Evolutionary conservation across 1,140 invertebrate genomes (phyloP), one percentile per base, ranked within the genome.

Genomic region (Centruroides vittatus): DNA sequence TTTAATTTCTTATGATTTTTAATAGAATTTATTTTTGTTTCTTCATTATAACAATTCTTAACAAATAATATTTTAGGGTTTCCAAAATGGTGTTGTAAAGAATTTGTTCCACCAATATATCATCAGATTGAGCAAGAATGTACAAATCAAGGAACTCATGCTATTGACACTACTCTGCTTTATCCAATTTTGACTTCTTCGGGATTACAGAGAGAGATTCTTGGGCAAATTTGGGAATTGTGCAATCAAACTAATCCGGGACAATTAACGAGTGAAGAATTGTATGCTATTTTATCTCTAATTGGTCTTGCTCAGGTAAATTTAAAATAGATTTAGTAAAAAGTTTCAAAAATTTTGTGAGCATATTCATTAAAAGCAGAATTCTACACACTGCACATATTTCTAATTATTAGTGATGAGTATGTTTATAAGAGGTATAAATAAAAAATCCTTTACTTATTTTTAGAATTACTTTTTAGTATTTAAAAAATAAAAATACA

Each of bases 181-280:
- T 83, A 82, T 66, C 78, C 79, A 10, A 69, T 84, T 7, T 70
- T 85, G n/a, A 69, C 83, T 47, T 76, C 79, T 11, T 82, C 81
- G 71, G 78, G 80, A 50, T 67, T 85, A 41, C 71, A 79, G 0
- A 78, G 78, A 3, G 78, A 82, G 65, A 71, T 77, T 23, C 72
- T 84, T 4, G 82, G 82, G 12, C 77, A 80, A 59, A 79, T 85
- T 54, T 85, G 83, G 83, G 77, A 76, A 47, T 67, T 84, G 63
- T 79, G 78, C 3, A 84, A 84, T 70, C 74, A 77, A 61, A 79
- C 76, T 36, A 77, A 78, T 36, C 78, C 81, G 13, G 82, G 82
- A 6, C 74, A 79, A 52, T 72, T 84, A n/a, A 80, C 76, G 0
- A 77, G 79, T 61, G 73, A 79, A 64, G 82, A 84, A 67, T 70